These are phyloP conservation scores for Varanus komodoensis DNA, from an alignment of 2,113 vertebrate genomes.

Conservation along the genomic window DNA sequence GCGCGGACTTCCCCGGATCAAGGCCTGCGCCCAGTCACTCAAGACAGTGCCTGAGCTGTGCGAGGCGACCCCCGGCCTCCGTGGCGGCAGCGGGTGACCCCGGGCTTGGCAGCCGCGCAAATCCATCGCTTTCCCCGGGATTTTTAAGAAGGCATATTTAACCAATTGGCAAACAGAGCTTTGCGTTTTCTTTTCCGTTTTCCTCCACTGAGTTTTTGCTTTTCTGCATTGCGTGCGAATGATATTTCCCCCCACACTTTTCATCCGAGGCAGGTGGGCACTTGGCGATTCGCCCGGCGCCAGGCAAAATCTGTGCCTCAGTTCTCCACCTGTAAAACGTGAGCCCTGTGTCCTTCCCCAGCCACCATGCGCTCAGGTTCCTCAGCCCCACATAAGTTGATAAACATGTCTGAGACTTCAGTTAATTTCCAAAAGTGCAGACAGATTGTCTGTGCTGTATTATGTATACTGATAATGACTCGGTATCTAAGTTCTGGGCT, in stretches of 20 bases:
- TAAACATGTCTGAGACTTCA: neutral
- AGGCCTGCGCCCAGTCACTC: neutral
- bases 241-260: neutral
- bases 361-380: neutral
- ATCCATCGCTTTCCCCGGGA: too few relatives aligned
- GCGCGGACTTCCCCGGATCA: neutral
- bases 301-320: neutral
- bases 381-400: neutral
- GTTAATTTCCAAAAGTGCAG: neutral
- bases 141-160: neutral
- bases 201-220: neutral
- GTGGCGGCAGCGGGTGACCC: neutral
- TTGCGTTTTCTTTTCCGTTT: neutral
- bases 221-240: neutral
- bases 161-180: neutral
- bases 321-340: neutral
- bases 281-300: accelerated
- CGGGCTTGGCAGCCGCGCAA: neutral
- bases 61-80: too few relatives aligned
- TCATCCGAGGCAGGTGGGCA: neutral
- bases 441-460: neutral
- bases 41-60: neutral
- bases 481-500: neutral
- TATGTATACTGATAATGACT: too few relatives aligned
- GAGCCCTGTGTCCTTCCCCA: neutral